Conservation (phyloP, 2,888 invertebrate species). For the Anoplius nigerrimus region DNA sequence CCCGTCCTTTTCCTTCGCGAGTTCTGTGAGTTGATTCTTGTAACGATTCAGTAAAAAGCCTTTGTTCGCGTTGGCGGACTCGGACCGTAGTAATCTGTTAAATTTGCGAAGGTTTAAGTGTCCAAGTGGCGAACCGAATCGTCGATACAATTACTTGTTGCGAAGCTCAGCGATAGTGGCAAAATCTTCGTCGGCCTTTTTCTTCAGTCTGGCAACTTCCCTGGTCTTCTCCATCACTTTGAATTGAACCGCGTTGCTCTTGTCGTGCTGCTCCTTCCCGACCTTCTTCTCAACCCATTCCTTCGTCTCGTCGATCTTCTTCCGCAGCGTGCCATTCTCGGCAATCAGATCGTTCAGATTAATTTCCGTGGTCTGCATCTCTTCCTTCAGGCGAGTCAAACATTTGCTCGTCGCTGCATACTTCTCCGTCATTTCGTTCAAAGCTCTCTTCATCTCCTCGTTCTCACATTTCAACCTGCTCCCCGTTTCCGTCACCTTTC, state of each 20-base stretch:
- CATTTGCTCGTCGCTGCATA: slow-evolving; percentile 44
- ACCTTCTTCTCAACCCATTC: slow-evolving; percentile 49
- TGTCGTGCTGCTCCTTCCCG: slow-evolving; percentile 49
- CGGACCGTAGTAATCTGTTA: slow-evolving; percentile 52
- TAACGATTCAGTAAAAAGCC: slow-evolving; percentile 57
- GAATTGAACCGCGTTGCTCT: slow-evolving; percentile 36
- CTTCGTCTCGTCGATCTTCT: slow-evolving; percentile 55
- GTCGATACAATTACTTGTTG: slow-evolving; percentile 45
- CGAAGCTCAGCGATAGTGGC: slow-evolving; percentile 49
- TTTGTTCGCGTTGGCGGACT: slow-evolving; percentile 59
- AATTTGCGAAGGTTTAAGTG: not conserved
- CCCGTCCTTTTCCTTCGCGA: slow-evolving; percentile 51
- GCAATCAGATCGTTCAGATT: slow-evolving; percentile 53
- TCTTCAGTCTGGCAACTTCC: slow-evolving; percentile 55
- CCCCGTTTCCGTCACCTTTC: slow-evolving; percentile 33
- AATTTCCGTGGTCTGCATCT: slow-evolving; percentile 48
- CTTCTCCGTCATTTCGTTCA: slow-evolving; percentile 44
- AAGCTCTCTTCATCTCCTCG: slow-evolving; percentile 19
- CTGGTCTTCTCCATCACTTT: slow-evolving; percentile 48
- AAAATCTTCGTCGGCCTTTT: slow-evolving; percentile 55
- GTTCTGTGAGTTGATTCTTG: slow-evolving; percentile 52
- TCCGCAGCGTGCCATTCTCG: slow-evolving; percentile 50
- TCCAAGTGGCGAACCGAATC: not conserved
- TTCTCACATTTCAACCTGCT: slow-evolving; percentile 49
- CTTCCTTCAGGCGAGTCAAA: slow-evolving; percentile 47